Evolutionary conservation across 2,797 vertebrate genomes (phyloP).

Genomic region (Rousettus madagascariensis): DNA sequence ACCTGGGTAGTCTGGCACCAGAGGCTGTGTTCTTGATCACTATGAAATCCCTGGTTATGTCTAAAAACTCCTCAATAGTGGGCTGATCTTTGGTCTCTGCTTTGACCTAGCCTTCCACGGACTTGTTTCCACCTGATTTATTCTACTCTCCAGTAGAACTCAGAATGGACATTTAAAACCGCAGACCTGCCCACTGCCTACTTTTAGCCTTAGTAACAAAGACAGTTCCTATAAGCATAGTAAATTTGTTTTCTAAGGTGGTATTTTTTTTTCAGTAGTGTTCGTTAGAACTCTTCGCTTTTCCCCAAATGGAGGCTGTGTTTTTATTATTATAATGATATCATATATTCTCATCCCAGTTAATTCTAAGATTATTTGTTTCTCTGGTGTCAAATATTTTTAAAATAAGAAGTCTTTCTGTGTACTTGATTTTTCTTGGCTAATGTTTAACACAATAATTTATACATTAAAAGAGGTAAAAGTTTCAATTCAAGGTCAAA

Average conservation of each 20-base stretch:
- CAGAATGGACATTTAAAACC: neutral
- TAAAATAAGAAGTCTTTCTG: constrained; percentile 50
- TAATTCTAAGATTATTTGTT: constrained; percentile 62
- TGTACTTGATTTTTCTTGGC: constrained; percentile 68
- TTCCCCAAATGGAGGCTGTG: neutral
- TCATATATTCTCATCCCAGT: neutral
- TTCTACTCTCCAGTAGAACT: neutral
- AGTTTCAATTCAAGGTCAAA: constrained; percentile 50
- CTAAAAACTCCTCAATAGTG: neutral
- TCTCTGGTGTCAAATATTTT: constrained; percentile 58
- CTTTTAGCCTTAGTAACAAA: neutral
- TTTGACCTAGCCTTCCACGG: neutral
- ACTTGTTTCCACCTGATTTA: neutral
- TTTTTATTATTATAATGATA: constrained; percentile 51
- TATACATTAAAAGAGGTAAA: constrained; percentile 57
- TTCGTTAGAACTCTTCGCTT: constrained; percentile 30
- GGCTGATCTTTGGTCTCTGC: neutral
- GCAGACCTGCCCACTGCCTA: neutral
- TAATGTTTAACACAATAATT: constrained; percentile 53
- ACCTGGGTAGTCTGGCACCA: neutral
- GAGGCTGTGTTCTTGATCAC: neutral
- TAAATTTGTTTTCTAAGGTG: neutral
- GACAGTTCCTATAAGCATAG: neutral
- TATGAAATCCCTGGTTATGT: neutral
- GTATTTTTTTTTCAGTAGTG: neutral